Base-by-base conservation (phyloP, 2,113 vertebrate genomes). In the Aldabrachelys gigantea region DNA sequence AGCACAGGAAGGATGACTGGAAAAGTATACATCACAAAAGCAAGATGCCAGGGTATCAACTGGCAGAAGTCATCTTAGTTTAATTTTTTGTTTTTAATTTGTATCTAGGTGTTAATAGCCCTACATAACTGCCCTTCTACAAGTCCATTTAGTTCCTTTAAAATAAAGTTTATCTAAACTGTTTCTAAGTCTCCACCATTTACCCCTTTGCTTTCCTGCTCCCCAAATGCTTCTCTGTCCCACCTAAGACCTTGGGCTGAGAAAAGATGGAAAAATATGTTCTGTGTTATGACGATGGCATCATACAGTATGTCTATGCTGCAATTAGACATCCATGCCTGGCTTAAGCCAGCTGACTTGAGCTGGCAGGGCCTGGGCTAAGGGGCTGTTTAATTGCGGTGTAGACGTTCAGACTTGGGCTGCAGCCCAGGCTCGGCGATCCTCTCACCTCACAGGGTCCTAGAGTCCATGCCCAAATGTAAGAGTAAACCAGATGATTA, bases 141-240 rank as follows among this genome's bases (percentile, higher is more conserved):
- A 44, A 3, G 12, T 41, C 14, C 38, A 8, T 88, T 84, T 13
- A 24, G 8, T 78, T 94, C 53, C 57, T 87, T 31, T 57, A 75
- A 75, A 92, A 10, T n/a, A 27, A 4, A 10, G 86, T 41, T 14
- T 9, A 56, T 21, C 49, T 81, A 54, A 75, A 1, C 2, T 22
- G 22, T 89, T 93, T 52, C 16, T 80, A 3, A 82, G 65, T 22
- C 65, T 72, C 19, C 65, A 72, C 83, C 84, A 52, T 52, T 89
- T 86, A 79, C 49, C 17, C 19, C 85, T 80, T 89, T 62, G 24
- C 21, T 25, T 41, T 95, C 56, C 62, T 56, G 38, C 35, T 80
- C 41, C 31, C 1, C 1, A 10, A 1, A 0, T 54, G 13, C 79
- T 87, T 85, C 65, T 4, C 5, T 88, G n/a, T 89, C 10, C n/a